Evolutionary conservation across 2,113 vertebrate genomes (phyloP).

Genomic region (Uria aalge): DNA sequence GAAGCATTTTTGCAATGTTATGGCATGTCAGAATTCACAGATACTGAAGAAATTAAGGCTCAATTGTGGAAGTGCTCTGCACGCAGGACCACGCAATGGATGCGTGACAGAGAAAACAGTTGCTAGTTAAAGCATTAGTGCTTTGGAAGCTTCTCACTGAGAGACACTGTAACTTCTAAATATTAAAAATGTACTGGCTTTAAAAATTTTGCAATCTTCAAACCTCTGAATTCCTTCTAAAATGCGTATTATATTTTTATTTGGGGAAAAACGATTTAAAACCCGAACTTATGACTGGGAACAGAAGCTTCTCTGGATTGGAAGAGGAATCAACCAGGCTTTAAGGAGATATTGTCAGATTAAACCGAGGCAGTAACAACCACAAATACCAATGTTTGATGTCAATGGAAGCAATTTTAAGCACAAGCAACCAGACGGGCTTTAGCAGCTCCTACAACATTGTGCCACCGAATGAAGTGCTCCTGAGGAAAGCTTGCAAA

Average conservation of each 20-base stretch:
- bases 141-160: not conserved
- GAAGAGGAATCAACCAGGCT: not conserved
- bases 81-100: not conserved
- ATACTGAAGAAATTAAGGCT: not conserved
- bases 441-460: not conserved
- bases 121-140: not conserved
- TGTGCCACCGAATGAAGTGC: not conserved
- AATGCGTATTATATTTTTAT: not conserved
- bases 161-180: not conserved
- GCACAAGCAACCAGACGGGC: not conserved
- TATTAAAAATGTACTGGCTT: not conserved
- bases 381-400: not conserved
- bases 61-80: not conserved
- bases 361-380: not conserved
- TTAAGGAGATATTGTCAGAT: not conserved
- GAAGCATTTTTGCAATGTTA: not conserved
- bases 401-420: not conserved
- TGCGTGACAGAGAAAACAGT: not conserved
- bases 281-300: not conserved
- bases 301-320: not conserved
- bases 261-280: not conserved
- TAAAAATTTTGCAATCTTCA: not conserved
- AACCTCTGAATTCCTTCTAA: constrained; percentile 3
- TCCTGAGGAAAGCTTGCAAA: not conserved
- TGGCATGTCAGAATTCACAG: not conserved